Evolutionary conservation across 1,140 invertebrate species (phyloP), one percentile per base, ranked within the genome.

Genomic region (Zeugodacus cucurbitae): DNA sequence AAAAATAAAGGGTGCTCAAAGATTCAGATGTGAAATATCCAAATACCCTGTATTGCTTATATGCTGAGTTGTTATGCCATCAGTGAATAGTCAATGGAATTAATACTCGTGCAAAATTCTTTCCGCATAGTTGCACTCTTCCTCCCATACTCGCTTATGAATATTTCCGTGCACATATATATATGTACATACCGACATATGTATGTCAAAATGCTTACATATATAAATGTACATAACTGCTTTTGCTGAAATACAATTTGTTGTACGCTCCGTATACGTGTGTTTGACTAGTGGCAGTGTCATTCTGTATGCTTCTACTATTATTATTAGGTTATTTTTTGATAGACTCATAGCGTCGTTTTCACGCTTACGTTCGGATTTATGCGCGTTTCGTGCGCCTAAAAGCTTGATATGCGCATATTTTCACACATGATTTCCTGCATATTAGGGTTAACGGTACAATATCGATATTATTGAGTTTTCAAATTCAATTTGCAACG

Each of bases 381-480:
- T 74, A 37, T 74, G 67, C n/a, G 29, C 11, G 29, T 67, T 29
- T 41, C 20, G 34, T 74, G 34, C 67, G 67, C 67, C 34, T 74
- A 74, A 74, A n/a, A 37, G 67, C 17, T 2, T 41, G 67, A 34
- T 74, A 37, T 41, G 67, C 22, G 41, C 34, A 74, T 32, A 74
- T 74, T 74, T 86, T 86, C 29, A 54, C 82, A 29, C 44, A 57
- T 86, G 82, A 86, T 57, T 86, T 86, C 48, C 82, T 86, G 44
- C 44, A 59, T 86, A 86, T 86, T n/a, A 26, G 44, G 82, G 82
- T 86, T 86, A 86, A 57, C 82, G 82, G 48, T 32, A 57, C 26
- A 29, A 44, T 59, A 59, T 86, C 48, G 82, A 32, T 59, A n/a
- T 57, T 86, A 86, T 86, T 86, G 44, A 54, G 37, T 54, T 57